Evolutionary conservation across 35 echinoderm and acorn worm species (phyloP), one percentile per base, ranked within the genome.

Genomic region (Hemicentrotus pulcherrimus): DNA sequence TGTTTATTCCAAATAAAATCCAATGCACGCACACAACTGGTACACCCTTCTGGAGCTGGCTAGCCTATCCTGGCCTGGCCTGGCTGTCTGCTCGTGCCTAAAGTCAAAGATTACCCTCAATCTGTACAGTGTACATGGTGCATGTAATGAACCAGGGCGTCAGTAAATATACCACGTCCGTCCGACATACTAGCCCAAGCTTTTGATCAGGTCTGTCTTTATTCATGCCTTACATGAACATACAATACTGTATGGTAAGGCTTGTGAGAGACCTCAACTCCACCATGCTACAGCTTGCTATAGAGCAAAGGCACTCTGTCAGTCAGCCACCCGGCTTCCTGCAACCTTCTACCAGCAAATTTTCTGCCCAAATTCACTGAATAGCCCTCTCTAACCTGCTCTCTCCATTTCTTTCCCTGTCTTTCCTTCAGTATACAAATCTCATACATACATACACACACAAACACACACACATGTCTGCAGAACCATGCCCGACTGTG

Each of bases 1-100:
- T 78, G 19, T 78, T 78, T 78, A 78, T 78, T 78, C 65, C 65
- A 78, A 78, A 78, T 78, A 78, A 78, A 78, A 78, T 78, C 65
- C 65, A 0, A 78, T 78, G 65, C 65, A 78, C n/a, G 65, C 65
- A 78, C 0, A 78, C 0, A 5, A n/a, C 65, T 78, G 19, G 24
- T 6, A 22, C 24, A 6, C 28, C 22, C 19, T n/a, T 28, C 19
- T 78, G 65, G 28, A 78, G 24, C 19, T n/a, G 65, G 4, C 65
- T 78, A 78, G 19, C 19, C 22, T 59, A 59, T 16, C 16, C 11
- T 59, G 52, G 35, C 35, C 3, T 78, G 28, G 19, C 65, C 65
- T 59, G 65, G 19, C 28, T 70, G 24, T 70, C 61, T 28, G 24
- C 65, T 0, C 3, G 65, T n/a, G 65, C 28, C 22, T n/a, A 28